Conservation (phyloP, 2,797 vertebrate genomes). For the Alectoris magna region DNA sequence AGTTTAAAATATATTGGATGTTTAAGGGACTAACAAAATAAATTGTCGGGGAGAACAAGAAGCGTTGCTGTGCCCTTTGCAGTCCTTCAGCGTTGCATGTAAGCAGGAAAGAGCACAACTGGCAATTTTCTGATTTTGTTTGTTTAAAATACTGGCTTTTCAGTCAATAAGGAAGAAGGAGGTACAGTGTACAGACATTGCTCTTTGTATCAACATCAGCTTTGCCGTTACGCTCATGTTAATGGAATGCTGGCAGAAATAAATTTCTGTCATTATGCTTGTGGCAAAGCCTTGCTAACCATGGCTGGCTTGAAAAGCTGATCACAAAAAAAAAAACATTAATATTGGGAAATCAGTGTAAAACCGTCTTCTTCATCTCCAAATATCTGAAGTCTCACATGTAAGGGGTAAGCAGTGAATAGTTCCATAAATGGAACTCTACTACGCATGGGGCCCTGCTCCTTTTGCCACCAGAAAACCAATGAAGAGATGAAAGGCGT, state of each 20-base stretch:
- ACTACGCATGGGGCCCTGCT: fast-evolving
- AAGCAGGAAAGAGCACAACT: background rate
- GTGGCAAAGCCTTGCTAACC: background rate
- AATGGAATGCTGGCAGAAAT: background rate
- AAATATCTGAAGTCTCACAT: background rate
- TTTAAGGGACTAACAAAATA: slow-evolving; percentile 47
- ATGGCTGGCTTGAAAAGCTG: background rate
- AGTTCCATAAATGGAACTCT: background rate
- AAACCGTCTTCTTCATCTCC: background rate
- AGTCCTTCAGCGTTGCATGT: background rate
- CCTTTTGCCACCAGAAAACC: background rate
- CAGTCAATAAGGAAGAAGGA: background rate
- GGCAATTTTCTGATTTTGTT: slow-evolving; percentile 19
- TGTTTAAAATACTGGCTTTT: background rate
- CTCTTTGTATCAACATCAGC: slow-evolving; percentile 22
- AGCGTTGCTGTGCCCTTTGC: slow-evolving; percentile 23
- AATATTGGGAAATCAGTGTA: background rate
- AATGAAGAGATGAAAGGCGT: fast-evolving
- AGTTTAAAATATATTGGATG: slow-evolving; percentile 74
- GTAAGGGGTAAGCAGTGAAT: background rate
- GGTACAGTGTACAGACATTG: background rate
- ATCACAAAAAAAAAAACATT: background rate
- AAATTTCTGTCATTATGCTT: background rate
- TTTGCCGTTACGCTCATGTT: background rate
- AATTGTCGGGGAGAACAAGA: slow-evolving; percentile 48